Base-by-base conservation (phyloP, 2,113 vertebrate species). In the Porphyrio hochstetteri region DNA sequence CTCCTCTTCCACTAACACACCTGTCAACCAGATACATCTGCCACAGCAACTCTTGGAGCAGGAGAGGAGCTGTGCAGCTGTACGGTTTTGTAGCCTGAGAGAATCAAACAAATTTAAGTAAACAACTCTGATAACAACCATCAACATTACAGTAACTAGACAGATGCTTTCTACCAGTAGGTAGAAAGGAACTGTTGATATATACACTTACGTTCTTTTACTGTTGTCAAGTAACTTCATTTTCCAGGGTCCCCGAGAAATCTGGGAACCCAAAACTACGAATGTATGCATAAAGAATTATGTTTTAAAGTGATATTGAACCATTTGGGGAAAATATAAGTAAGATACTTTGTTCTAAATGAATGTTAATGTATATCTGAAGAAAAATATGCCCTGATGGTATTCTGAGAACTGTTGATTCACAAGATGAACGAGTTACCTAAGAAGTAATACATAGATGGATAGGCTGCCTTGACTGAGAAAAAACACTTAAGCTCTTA, bases 21-120 rank as follows among this genome's bases (percentile, higher is more conserved):
- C 88, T 75, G 67, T 88, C 68, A 96, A 65, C 15, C 53, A 82
- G n/a, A 75, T 86, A 57, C 82, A 76, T 71, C 79, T 86, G 91
- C 86, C 63, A 36, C 63, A 82, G 71, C 63, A 61, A 1, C 60
- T 81, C 89, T n/a, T 59, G 68, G 52, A 88, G 80, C 83, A 70
- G 64, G 35, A 83, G 35, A 56, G 55, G 35, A 90, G 48, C 61
- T 84, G 60, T 75, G 84, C 87, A 89, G 87, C 65, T 93, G 81
- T 46, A 75, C 60, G 17, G 61, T 42, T 87, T 23, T 71, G 36
- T 60, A 84, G 72, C 93, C 90, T 69, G 42, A 85, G 90, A 96
- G 44, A 85, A 64, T 40, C 3, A 72, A 69, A 80, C 13, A 60
- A 21, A 74, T 82, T 70, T 52, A 89, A 75, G 61, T 56, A 85